Conservation (phyloP, 1,140 invertebrate species). For the Drosophila melanica region DNA sequence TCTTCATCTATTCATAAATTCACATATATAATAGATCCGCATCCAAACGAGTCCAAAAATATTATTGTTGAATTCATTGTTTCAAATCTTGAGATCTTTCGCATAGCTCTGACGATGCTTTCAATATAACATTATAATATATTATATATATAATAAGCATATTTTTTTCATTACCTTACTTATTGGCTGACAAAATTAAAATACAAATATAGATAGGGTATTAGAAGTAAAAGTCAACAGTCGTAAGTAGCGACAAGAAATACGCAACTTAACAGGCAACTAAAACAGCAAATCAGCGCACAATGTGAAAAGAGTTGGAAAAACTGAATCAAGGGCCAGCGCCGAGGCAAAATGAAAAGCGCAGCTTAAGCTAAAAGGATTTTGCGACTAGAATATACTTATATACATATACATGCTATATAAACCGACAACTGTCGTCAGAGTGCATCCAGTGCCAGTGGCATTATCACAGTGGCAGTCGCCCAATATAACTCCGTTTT, state of each 20-base stretch:
- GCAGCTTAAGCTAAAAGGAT: slow-evolving; percentile 47
- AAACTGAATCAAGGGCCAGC: slow-evolving; percentile 21
- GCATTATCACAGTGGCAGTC: slow-evolving; percentile 5
- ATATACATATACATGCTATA: not conserved
- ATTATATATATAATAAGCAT: no score
- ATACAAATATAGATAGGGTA: not conserved
- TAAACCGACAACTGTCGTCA: slow-evolving; percentile 13
- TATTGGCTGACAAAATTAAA: not conserved
- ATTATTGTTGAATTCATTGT: no score
- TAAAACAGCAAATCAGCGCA: slow-evolving; percentile 70
- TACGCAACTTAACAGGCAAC: slow-evolving; percentile 70
- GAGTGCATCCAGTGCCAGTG: not conserved
- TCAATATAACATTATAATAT: no score
- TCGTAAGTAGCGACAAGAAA: slow-evolving; percentile 70
- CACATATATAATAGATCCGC: no score
- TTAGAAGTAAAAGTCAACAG: slow-evolving; percentile 69
- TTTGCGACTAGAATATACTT: slow-evolving; percentile 27
- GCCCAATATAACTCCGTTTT: slow-evolving; percentile 23
- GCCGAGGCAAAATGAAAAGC: slow-evolving; percentile 33
- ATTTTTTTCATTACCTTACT: not conserved
- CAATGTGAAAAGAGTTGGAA: slow-evolving; percentile 67
- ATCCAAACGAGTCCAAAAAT: no score
- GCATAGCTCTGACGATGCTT: no score
- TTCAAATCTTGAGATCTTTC: no score
- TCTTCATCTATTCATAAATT: no score